Evolutionary conservation across 2,888 invertebrate species (phyloP).

Genomic region (Cephalotes varians): DNA sequence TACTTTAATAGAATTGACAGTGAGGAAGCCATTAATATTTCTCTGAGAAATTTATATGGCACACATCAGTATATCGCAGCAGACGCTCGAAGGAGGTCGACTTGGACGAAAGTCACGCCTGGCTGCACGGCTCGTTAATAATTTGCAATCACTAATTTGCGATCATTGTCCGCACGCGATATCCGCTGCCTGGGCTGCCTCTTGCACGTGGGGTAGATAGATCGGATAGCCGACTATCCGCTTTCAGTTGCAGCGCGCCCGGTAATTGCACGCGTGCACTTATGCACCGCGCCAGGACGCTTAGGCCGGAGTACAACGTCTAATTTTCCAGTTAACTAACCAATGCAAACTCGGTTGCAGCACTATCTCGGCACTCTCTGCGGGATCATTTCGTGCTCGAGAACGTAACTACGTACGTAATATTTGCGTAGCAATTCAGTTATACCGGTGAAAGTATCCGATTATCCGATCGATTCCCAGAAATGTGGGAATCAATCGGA

Average conservation of each 20-base stretch:
- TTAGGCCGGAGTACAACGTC: conserved; percentile 67
- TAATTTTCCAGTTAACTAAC: conserved; percentile 72
- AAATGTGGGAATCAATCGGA: too few relatives aligned
- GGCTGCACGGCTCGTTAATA: conserved; percentile 69
- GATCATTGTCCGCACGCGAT: conserved; percentile 77
- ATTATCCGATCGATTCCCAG: conserved; percentile 17
- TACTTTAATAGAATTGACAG: not conserved
- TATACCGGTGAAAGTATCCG: conserved; percentile 36
- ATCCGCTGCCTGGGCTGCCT: conserved; percentile 56
- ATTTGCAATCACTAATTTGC: conserved; percentile 73
- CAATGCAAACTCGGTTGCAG: conserved; percentile 63
- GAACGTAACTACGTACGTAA: conserved; percentile 20
- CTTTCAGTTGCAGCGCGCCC: conserved; percentile 57
- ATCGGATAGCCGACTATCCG: conserved; percentile 58
- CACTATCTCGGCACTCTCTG: conserved; percentile 4
- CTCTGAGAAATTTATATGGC: not conserved
- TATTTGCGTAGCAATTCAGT: conserved; percentile 38
- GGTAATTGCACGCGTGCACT: conserved; percentile 68
- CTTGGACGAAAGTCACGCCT: conserved; percentile 61
- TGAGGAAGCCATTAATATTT: conserved; percentile 12
- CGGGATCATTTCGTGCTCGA: conserved; percentile 15
- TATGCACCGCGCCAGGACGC: conserved; percentile 61
- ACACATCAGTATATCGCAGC: not conserved
- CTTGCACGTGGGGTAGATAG: conserved; percentile 54
- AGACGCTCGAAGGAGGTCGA: conserved; percentile 53